Evolutionary conservation across 2,888 invertebrate species (phyloP), one percentile per base, ranked within the genome.

Genomic region (Euphydryas editha): DNA sequence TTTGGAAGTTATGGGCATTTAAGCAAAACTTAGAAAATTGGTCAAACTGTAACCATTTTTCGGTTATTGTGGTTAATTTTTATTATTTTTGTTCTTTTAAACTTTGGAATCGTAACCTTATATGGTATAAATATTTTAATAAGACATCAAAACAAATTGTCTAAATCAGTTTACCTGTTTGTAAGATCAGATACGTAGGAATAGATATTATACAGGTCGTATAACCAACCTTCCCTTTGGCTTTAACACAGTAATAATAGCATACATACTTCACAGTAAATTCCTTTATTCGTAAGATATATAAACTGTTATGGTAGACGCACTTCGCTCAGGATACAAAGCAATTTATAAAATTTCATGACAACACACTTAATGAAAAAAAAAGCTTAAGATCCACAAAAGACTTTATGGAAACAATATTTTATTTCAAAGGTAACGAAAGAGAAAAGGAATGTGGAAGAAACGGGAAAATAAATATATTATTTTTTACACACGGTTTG

Each of bases 321-420:
- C 47, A 20, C 17, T 46, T 46, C 18, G 46, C n/a, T 4, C 20
- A 11, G 2, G 13, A 3, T 20, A 10, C 3, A 47, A 47, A 47
- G 20, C 47, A 10, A 47, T 47, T 47, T 47, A 47, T 47, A 51
- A 51, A 6, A 24, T 24, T n/a, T 24, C 24, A 51, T 24, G 24
- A 24, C 24, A 24, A 8, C n/a, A 0, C 0, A 15, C 6, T 57
- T 17, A 51, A 60, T 57, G 18, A 37, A 42, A 61, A 57, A n/a
- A 58, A 24, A 24, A n/a, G 39, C 44, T 54, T 60, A 58, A 39
- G 20, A 44, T 59, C 55, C 37, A 57, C 54, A 46, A 62, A 67
- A 17, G 30, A 49, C 20, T 59, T 62, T 17, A 55, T 8, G 46
- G 18, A 47, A 56, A 59, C 63, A 60, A 59, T 67, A 67, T 58